Percentiles rank a stretch among this genome's conserved stretches.
These are phyloP conservation scores for Poecilia picta DNA, from an alignment of 2,797 vertebrate species.

Conservation along the genomic window DNA sequence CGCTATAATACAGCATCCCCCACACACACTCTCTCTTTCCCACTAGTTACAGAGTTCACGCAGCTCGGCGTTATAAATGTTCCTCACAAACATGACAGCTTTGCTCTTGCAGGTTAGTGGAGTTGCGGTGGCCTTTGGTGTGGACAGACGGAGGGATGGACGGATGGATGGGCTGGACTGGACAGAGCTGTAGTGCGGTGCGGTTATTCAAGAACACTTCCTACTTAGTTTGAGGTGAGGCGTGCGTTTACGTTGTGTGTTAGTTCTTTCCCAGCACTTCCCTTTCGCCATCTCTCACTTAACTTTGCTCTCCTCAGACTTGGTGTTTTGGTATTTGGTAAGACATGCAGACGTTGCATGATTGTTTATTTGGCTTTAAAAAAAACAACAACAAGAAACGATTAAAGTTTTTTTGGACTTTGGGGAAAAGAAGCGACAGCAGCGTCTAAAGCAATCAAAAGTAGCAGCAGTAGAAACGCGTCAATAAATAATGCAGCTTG, in stretches of 20 bases:
- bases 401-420: constrained; percentile 74
- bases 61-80: constrained; percentile 65
- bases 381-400: constrained; percentile 49
- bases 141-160: constrained; percentile 61
- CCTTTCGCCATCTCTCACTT: constrained; percentile 32
- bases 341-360: constrained; percentile 78
- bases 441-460: constrained; percentile 81
- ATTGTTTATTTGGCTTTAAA: constrained; percentile 80
- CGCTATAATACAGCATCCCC: constrained; percentile 35
- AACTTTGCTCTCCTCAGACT: constrained; percentile 58
- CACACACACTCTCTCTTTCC: constrained; percentile 10
- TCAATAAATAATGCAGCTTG: constrained; percentile 79
- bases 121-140: constrained; percentile 80
- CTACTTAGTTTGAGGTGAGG: constrained; percentile 38
- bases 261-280: constrained; percentile 36
- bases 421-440: constrained; percentile 79
- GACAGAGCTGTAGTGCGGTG: constrained; percentile 46
- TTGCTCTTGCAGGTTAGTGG: constrained; percentile 56
- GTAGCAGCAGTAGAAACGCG: constrained; percentile 76
- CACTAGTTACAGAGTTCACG: constrained; percentile 64
- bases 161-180: constrained; percentile 37
- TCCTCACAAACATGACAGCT: constrained; percentile 59
- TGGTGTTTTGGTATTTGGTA: constrained; percentile 80
- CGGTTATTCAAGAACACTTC: neutral
- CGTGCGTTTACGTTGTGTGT: constrained; percentile 35